Evolutionary conservation across 2,888 invertebrate species (phyloP), one percentile per base, ranked within the genome.

Genomic region (Netelia inedita): DNA sequence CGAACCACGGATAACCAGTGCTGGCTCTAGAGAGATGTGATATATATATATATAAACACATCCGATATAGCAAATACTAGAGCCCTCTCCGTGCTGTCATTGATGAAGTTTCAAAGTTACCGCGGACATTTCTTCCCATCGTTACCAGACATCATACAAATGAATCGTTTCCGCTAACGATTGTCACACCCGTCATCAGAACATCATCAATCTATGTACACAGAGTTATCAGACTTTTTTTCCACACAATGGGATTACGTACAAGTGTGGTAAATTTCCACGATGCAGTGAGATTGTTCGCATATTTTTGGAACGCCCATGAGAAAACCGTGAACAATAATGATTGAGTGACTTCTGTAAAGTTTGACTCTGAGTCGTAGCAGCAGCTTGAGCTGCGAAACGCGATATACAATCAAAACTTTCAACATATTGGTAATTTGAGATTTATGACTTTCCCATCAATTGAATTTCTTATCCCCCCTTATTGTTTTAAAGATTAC

Each of bases 121-220:
- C n/a, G 1, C 3, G 21, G 21, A 11, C n/a, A 57, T 57, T 61
- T 14, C 35, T 35, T 16, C 6, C 41, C n/a, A 11, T 23, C 41
- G 35, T 35, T 35, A 35, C n/a, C 14, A n/a, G 19, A 43, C 0
- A 57, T 8, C 23, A n/a, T 10, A 61, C 59, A 59, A 9, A 14
- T n/a, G 43, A 63, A 43, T 59, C 5, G 16, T 11, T 14, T 43
- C 19, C 35, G 6, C 28, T 59, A 46, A 46, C 65, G 79, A 79
- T 73, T 72, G 72, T 79, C 72, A 53, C 55, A 43, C 41, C 14
- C 57, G 28, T 79, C 19, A 71, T 21, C 46, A 14, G 19, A 66
- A 57, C 43, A 55, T 14, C 1, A 65, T 73, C 35, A 63, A 69
- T 19, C 2, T 46, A 71, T 14, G 0, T 35, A 21, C 23, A 63